Evolutionary conservation across 2,888 invertebrate species (phyloP), one percentile per base, ranked within the genome.

Genomic region (Thalpophila matura): DNA sequence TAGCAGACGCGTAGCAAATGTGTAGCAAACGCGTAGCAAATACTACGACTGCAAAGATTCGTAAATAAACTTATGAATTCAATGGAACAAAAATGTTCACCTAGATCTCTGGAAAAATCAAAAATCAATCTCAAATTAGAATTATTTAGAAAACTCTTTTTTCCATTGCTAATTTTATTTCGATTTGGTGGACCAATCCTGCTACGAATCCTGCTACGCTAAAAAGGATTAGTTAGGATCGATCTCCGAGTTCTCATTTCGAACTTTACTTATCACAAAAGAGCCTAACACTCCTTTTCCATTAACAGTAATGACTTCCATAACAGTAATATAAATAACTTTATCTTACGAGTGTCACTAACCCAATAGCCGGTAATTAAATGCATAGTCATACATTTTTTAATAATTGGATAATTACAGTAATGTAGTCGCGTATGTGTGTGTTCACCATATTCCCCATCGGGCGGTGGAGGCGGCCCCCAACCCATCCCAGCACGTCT

Each of bases 401-500:
- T 81, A 82, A 86, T 93, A 93, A 92, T 93, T 91, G 89, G 89
- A 91, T 94, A 92, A 93, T 94, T 94, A 94, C 89, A 87, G 89
- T 93, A 93, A 94, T 93, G 93, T 92, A 90, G 88, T 86, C 85
- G 86, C 77, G 92, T 69, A 59, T 74, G 68, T 89, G 91, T 90
- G 88, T 85, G 89, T 89, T 87, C 87, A 86, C 88, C 89, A 89
- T 91, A 89, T 91, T 89, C 88, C 88, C 87, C 80, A 83, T 68
- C 70, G 78, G 78, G 80, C 58, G 84, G 83, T 80, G 84, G 82
- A 68, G 80, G 73, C 56, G 43, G 58, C 77, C 79, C 78, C 82
- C 65, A 22, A 65, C 82, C 75, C 85, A 79, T 75, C 77, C 84
- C 77, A 70, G 45, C 72, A 60, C 73, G 84, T 85, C 84, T 87